A percentile compares a stretch with the other conserved stretches of the same genome.
phyloP scores from a whole-genome alignment of 1,140 invertebrate species.

The roundworm (Caenorhabditis elegans) region DNA sequence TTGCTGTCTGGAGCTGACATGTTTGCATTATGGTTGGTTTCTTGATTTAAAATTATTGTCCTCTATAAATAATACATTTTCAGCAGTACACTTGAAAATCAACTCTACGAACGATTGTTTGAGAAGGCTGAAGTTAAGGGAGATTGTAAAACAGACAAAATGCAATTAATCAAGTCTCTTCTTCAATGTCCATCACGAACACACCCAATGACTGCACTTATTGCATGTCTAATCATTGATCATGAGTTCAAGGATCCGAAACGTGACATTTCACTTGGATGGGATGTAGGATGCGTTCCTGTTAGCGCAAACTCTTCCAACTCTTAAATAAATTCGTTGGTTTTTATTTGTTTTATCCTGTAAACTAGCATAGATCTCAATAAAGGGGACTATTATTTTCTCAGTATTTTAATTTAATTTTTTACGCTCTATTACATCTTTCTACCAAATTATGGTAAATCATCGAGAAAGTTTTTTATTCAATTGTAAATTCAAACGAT shows the following conservation, averaged over 20 bases:
- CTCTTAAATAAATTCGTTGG: not conserved
- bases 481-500: too few relatives aligned
- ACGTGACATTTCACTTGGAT: not conserved
- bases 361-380: not conserved
- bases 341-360: not conserved
- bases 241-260: slow-evolving; percentile 5
- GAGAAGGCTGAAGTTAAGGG: not conserved
- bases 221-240: slow-evolving; percentile 13
- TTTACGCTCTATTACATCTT: too few relatives aligned
- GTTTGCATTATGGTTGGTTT: not conserved
- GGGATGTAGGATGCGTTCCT: not conserved
- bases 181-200: slow-evolving; percentile 8
- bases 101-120: not conserved
- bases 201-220: not conserved
- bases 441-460: too few relatives aligned
- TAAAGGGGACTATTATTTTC: not conserved
- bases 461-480: too few relatives aligned
- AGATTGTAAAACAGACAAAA: not conserved
- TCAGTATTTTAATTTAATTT: too few relatives aligned
- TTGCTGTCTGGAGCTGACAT: not conserved
- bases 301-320: not conserved
- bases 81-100: not conserved
- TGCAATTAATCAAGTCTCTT: not conserved
- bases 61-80: not conserved
- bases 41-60: not conserved